Evolutionary conservation across 2,888 invertebrate species (phyloP).

Genomic region (Danaus chrysippus): DNA sequence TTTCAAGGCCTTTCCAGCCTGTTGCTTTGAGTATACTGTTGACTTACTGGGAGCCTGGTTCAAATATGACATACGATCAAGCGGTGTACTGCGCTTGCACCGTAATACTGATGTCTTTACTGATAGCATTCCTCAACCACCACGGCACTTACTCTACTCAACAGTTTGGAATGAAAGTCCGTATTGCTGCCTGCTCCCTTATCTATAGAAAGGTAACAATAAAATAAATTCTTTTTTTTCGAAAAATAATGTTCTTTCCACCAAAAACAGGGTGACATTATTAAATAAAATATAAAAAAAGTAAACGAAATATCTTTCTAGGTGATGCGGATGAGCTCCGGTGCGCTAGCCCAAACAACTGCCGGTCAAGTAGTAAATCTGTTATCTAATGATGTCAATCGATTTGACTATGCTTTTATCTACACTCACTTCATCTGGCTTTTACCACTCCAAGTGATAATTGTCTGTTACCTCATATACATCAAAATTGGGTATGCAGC

Average conservation of each 20-base stretch:
- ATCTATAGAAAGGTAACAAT: constrained; percentile 89
- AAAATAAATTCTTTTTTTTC: not conserved
- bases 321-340: constrained; percentile 85
- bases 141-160: constrained; percentile 83
- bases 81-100: constrained; percentile 81
- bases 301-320: constrained; percentile 33
- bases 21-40: constrained; percentile 82
- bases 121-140: constrained; percentile 81
- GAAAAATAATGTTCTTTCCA: not conserved
- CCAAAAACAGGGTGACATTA: not conserved
- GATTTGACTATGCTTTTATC: constrained; percentile 91
- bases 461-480: constrained; percentile 89
- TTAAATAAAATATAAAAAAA: not conserved
- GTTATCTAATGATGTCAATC: constrained; percentile 95
- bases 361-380: constrained; percentile 96
- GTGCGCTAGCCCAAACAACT: constrained; percentile 90
- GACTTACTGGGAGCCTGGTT: constrained; percentile 80
- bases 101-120: constrained; percentile 76
- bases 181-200: constrained; percentile 89
- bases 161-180: constrained; percentile 88
- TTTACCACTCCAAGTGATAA: constrained; percentile 83
- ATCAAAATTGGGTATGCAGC: constrained; percentile 85
- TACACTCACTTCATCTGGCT: constrained; percentile 94
- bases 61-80: constrained; percentile 71
- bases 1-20: constrained; percentile 81